Evolutionary conservation across 2,888 invertebrate genomes (phyloP).

Genomic region (Andrena haemorrhoa): DNA sequence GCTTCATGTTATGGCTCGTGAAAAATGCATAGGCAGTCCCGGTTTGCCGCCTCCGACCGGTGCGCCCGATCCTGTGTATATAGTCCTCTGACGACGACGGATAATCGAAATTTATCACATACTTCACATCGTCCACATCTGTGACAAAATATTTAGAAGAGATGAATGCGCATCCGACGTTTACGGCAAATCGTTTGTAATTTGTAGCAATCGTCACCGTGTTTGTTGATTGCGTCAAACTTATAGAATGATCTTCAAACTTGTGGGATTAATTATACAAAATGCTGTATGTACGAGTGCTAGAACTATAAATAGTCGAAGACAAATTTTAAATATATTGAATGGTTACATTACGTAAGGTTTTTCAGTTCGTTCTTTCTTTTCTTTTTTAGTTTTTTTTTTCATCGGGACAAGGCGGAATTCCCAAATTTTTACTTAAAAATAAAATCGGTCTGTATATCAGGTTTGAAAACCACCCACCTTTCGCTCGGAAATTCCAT

Average conservation of each 20-base stretch:
- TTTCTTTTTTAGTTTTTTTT: neutral
- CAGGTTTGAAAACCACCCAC: constrained; percentile 78
- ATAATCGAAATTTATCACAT: constrained; percentile 98
- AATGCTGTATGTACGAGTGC: constrained; percentile 9
- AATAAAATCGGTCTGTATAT: constrained; percentile 65
- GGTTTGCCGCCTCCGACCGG: constrained; percentile 93
- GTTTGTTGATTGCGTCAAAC: constrained; percentile 38
- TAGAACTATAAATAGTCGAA: constrained; percentile 11
- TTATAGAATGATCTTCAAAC: constrained; percentile 61
- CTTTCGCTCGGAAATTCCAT: constrained; percentile 78
- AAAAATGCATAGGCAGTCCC: constrained; percentile 98
- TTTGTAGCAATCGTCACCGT: constrained; percentile 34
- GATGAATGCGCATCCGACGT: constrained; percentile 4
- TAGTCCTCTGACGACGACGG: constrained; percentile 98
- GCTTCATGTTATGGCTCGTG: constrained; percentile 94
- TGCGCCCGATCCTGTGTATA: constrained; percentile 97
- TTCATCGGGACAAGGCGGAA: constrained; percentile 13
- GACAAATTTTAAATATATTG: constrained; percentile 29
- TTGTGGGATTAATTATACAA: constrained; percentile 41
- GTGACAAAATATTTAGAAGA: constrained; percentile 73
- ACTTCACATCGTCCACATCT: constrained; percentile 98
- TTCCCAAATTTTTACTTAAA: constrained; percentile 43
- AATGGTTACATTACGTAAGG: constrained; percentile 20
- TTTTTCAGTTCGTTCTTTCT: neutral
- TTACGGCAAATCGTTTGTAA: constrained; percentile 3